Conservation (phyloP, 1,140 invertebrate species). For the Drepana arcuata region DNA sequence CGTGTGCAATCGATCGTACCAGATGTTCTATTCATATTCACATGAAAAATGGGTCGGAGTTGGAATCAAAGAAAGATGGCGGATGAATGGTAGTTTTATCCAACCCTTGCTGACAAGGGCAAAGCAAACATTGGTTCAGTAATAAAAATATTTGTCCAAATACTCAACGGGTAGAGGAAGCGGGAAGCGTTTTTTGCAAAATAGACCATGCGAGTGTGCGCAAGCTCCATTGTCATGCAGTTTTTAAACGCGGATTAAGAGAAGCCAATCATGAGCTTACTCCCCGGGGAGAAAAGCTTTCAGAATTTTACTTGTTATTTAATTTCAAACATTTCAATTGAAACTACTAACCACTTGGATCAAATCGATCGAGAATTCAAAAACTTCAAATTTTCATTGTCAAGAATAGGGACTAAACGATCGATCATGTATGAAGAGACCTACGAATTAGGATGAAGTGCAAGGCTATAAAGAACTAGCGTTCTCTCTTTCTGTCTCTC, state of each 20-base stretch:
- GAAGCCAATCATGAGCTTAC: constrained; percentile 53
- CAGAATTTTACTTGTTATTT: no score
- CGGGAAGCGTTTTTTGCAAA: constrained; percentile 36
- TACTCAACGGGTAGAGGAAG: constrained; percentile 35
- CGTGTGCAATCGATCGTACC: constrained; percentile 21
- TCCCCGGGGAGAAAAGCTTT: constrained; percentile 28
- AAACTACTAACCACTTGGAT: no score
- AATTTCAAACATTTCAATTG: no score
- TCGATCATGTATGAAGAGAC: no score
- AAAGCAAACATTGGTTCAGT: constrained; percentile 59
- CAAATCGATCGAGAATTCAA: no score
- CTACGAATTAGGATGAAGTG: no score
- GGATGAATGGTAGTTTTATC: constrained; percentile 43
- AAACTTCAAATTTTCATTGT: no score
- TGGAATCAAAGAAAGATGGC: constrained; percentile 40
- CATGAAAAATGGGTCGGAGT: constrained; percentile 28
- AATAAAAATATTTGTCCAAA: constrained; percentile 65
- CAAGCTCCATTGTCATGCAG: constrained; percentile 54
- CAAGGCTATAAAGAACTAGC: no score
- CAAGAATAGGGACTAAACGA: no score
- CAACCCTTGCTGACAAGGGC: constrained; percentile 45
- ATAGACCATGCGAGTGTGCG: constrained; percentile 38
- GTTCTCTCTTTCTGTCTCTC: no score
- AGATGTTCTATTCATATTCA: constrained; percentile 44
- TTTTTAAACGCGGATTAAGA: constrained; percentile 64